phyloP scores from a whole-genome alignment of 2,113 vertebrate species.

The Rhinopomastus cyanomelas region DNA sequence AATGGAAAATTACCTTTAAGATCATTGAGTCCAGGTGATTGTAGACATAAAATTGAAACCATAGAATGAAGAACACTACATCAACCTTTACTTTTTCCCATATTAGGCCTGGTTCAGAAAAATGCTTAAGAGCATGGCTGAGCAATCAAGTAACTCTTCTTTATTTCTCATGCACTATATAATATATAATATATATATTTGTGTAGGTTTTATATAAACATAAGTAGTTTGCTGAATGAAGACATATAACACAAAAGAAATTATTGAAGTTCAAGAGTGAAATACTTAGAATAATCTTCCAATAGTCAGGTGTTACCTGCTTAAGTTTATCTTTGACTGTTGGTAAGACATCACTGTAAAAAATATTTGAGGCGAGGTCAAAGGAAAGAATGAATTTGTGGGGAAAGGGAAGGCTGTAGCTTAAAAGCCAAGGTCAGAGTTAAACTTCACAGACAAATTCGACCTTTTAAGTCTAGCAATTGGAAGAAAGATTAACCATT shows the following conservation, averaged over 20 bases:
- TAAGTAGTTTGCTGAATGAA: neutral
- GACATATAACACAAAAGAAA: neutral
- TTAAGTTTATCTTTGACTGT: neutral
- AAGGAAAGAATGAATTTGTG: conserved; percentile 13
- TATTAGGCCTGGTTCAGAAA: neutral
- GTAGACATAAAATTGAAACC: neutral
- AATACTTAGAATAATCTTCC: neutral
- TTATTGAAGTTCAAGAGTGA: neutral
- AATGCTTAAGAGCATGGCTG: neutral
- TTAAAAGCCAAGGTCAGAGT: conserved; percentile 14
- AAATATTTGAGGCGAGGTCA: neutral
- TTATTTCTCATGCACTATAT: neutral
- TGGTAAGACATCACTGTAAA: neutral
- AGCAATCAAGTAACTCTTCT: neutral
- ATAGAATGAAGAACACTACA: neutral
- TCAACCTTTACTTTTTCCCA: neutral
- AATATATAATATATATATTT: too few relatives aligned
- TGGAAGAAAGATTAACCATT: conserved; percentile 13
- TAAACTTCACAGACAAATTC: conserved; percentile 38
- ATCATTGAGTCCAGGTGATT: neutral
- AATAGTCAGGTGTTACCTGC: neutral
- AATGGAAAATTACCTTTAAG: too few relatives aligned
- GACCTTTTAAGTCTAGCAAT: conserved; percentile 17
- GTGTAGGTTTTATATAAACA: neutral
- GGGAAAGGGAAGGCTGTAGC: neutral